These are phyloP conservation scores for Numida meleagris DNA, from an alignment of 2,113 vertebrate genomes.

Conservation along the genomic window DNA sequence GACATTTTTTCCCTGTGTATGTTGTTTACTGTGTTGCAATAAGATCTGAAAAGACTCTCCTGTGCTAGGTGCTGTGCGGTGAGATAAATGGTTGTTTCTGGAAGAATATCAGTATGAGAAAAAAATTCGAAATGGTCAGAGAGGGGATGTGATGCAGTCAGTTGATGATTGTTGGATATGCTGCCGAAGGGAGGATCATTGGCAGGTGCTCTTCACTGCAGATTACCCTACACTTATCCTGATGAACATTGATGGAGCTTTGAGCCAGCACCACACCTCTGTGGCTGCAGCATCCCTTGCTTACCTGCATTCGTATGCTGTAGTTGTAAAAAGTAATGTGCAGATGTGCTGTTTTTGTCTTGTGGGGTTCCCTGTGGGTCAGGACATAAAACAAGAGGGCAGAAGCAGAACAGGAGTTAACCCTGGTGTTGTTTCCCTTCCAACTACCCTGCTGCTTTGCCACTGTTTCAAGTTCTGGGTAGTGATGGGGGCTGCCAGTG, in stretches of 20 bases:
- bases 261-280: no score
- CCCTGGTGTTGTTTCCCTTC: neutral
- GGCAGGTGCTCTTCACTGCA: neutral
- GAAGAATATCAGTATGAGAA: fast-evolving
- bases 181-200: no score
- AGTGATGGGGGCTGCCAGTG: neutral
- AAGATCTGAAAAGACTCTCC: fast-evolving
- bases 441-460: neutral
- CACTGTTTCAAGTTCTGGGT: no score
- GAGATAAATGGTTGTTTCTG: neutral
- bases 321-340: neutral
- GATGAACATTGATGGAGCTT: neutral
- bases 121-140: neutral
- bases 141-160: neutral
- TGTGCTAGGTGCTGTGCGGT: neutral
- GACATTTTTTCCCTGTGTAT: neutral
- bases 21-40: fast-evolving
- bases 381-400: neutral
- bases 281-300: neutral
- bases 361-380: neutral
- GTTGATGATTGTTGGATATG: neutral
- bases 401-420: neutral
- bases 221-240: neutral
- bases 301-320: neutral
- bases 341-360: neutral